phyloP scores from a whole-genome alignment of 2,797 vertebrate species.

The Thalassophryne amazonica region DNA sequence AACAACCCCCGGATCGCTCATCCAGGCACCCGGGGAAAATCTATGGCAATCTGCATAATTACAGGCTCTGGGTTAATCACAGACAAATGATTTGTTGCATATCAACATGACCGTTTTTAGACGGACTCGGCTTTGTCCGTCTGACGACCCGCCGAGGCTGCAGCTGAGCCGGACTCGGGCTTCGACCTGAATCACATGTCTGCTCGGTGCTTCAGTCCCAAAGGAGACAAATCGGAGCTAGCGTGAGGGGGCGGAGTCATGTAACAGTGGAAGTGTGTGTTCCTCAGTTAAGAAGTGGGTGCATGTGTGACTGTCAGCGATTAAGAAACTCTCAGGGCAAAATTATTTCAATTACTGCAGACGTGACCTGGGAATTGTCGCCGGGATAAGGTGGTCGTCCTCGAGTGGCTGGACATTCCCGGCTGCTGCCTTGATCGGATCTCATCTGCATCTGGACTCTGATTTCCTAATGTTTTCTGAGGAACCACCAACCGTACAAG shows the following conservation, averaged over 20 bases:
- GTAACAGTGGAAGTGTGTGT: constrained; percentile 70
- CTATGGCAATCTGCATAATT: constrained; percentile 99
- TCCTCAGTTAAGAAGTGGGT: constrained; percentile 79
- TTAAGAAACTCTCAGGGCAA: constrained; percentile 92
- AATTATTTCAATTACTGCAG: constrained; percentile 96
- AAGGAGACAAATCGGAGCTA: too few species aligned
- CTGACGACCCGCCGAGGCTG: constrained; percentile 67
- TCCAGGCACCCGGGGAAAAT: constrained; percentile 92
- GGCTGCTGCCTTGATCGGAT: constrained; percentile 92
- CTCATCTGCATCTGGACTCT: constrained; percentile 97
- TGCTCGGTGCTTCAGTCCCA: too few species aligned
- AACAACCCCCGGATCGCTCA: constrained; percentile 96
- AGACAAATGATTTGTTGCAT: constrained; percentile 99
- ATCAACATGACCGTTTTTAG: constrained; percentile 82
- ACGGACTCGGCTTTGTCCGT: constrained; percentile 76
- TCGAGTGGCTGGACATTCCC: constrained; percentile 84
- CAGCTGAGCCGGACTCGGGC: constrained; percentile 20
- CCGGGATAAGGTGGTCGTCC: constrained; percentile 95
- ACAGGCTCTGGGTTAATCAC: constrained; percentile 99
- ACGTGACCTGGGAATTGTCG: constrained; percentile 91
- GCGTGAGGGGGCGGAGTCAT: constrained; percentile 1
- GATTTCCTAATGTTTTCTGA: constrained; percentile 93
- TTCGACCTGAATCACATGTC: constrained; percentile 22
- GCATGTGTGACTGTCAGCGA: constrained; percentile 91
- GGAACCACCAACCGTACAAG: constrained; percentile 80